These are phyloP conservation scores for Dascyllus trimaculatus DNA, from an alignment of 2,113 vertebrate species.

Conservation along the genomic window DNA sequence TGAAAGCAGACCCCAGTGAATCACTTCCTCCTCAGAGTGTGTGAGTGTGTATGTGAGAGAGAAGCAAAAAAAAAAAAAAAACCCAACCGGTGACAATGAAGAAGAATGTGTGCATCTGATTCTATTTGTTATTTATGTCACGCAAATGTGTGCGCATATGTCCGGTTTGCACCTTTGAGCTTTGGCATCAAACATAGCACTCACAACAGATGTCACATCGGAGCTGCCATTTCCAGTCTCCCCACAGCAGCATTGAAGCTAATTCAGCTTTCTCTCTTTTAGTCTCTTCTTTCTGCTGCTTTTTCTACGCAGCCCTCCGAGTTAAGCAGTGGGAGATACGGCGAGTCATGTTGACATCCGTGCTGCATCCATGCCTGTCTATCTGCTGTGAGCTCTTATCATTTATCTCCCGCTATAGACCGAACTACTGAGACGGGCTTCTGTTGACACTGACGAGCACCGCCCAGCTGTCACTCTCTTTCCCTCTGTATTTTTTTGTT, in stretches of 20 bases:
- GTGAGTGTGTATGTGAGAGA: slow-evolving; percentile 6
- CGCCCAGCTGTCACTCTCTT: slow-evolving; percentile 58
- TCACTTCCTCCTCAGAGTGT: slow-evolving; percentile 48
- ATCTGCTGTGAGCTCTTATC: slow-evolving; percentile 47
- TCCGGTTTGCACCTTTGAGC: slow-evolving; percentile 10
- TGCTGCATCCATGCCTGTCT: slow-evolving; percentile 35
- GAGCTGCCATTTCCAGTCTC: slow-evolving; percentile 18
- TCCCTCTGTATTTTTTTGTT: slow-evolving; percentile 30
- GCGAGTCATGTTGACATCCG: slow-evolving; percentile 37
- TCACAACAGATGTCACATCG: neutral
- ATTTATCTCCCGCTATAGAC: slow-evolving; percentile 57
- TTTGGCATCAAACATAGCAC: slow-evolving; percentile 9
- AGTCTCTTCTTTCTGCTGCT: slow-evolving; percentile 20
- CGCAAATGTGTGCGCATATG: neutral
- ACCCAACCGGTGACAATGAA: slow-evolving; percentile 3
- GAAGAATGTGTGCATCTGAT: neutral
- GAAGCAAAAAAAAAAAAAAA: too few relatives aligned
- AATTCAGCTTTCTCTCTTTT: slow-evolving; percentile 6
- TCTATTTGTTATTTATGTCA: slow-evolving; percentile 7
- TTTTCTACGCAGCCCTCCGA: slow-evolving; percentile 42
- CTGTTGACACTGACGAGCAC: slow-evolving; percentile 56
- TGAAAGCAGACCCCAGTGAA: slow-evolving; percentile 59
- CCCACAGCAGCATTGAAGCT: slow-evolving; percentile 9
- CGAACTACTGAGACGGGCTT: slow-evolving; percentile 53
- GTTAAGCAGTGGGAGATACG: slow-evolving; percentile 47